phyloP scores from a whole-genome alignment of 2,797 vertebrate species.

The Nannoperca obscura region DNA sequence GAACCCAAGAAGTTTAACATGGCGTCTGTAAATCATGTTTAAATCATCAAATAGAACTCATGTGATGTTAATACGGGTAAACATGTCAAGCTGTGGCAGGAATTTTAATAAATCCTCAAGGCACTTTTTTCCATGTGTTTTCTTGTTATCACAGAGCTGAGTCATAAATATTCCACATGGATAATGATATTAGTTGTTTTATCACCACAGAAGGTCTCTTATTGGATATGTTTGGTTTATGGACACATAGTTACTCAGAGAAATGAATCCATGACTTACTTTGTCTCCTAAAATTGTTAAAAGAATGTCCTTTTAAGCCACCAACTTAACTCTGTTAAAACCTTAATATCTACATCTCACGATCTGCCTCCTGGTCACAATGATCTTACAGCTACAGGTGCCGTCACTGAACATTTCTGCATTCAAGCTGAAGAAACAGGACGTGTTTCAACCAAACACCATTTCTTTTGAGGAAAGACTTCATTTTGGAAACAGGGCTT shows the following conservation, averaged over 20 bases:
- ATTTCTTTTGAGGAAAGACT: not conserved
- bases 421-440: not conserved
- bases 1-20: conserved; percentile 3
- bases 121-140: not conserved
- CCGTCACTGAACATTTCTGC: not conserved
- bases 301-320: too few species aligned
- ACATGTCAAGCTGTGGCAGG: not conserved
- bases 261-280: not conserved
- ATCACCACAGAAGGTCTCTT: not conserved
- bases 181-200: not conserved
- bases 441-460: not conserved
- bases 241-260: not conserved
- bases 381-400: not conserved
- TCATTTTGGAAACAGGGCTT: not conserved
- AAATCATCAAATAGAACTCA: not conserved
- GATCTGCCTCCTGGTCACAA: not conserved
- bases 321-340: not conserved
- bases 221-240: not conserved
- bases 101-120: not conserved
- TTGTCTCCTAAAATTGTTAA: not conserved
- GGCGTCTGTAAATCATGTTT: not conserved
- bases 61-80: not conserved
- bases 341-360: not conserved
- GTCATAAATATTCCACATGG: conserved; percentile 2
- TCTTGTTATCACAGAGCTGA: conserved; percentile 3